Conservation (phyloP, 2,113 vertebrate genomes). For the Xerus inauris region DNA sequence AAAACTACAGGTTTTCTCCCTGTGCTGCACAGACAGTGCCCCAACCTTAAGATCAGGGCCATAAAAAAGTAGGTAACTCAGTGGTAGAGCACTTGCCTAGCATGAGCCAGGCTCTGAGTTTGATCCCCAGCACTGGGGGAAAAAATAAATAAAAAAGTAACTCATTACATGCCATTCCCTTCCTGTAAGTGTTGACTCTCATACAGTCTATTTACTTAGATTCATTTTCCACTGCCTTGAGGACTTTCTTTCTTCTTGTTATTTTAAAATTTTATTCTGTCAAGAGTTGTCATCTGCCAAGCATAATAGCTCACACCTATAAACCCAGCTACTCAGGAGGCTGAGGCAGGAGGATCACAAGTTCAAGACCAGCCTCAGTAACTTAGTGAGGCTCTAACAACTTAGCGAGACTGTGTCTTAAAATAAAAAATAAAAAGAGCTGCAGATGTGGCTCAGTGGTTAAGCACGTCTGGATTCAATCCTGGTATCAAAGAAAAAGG, state of each 20-base stretch:
- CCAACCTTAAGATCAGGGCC: not conserved
- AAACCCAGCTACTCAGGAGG: not conserved
- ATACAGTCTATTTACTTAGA: not conserved
- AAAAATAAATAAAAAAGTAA: too few species aligned
- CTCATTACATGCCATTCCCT: not conserved
- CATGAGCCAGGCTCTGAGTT: too few species aligned
- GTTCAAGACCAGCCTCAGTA: too few species aligned
- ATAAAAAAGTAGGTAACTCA: not conserved
- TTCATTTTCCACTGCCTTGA: not conserved
- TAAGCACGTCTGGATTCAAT: too few species aligned
- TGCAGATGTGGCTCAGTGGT: too few species aligned
- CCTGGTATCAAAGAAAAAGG: too few species aligned
- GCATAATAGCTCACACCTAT: too few species aligned
- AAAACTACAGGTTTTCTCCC: not conserved
- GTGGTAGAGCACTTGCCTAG: too few species aligned
- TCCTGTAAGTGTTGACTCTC: not conserved
- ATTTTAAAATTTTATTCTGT: not conserved
- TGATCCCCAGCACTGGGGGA: too few species aligned
- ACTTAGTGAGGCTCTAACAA: too few species aligned
- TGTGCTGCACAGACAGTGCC: not conserved
- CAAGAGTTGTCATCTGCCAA: not conserved
- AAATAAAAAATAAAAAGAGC: too few species aligned
- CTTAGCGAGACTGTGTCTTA: too few species aligned
- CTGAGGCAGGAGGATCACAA: not conserved
- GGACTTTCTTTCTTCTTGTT: not conserved